Evolutionary conservation across 2,113 vertebrate species (phyloP).

Genomic region (Onychostoma macrolepis): DNA sequence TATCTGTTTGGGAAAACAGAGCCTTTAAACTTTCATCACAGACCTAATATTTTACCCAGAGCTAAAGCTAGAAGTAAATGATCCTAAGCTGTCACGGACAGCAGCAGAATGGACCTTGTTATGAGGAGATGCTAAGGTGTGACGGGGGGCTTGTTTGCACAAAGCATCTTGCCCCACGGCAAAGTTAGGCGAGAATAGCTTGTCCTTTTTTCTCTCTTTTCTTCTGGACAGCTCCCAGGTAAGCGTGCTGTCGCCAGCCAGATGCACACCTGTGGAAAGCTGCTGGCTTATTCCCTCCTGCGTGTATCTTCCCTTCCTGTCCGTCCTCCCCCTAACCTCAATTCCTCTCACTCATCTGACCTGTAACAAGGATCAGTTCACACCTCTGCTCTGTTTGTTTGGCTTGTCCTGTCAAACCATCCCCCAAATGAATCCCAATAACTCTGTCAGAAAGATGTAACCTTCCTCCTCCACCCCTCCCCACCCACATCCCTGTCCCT

Average conservation of each 20-base stretch:
- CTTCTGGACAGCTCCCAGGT: constrained; percentile 38
- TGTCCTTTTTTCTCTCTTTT: constrained; percentile 53
- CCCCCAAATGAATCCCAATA: constrained; percentile 67
- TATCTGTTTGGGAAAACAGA: constrained; percentile 58
- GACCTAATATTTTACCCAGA: constrained; percentile 53
- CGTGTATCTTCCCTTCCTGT: constrained; percentile 37
- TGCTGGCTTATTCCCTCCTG: constrained; percentile 34
- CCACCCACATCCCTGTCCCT: constrained; percentile 12
- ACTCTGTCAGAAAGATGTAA: constrained; percentile 67
- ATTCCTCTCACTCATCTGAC: constrained; percentile 63
- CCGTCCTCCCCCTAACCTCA: constrained; percentile 29
- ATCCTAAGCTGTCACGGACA: constrained; percentile 34
- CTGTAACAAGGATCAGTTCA: constrained; percentile 73
- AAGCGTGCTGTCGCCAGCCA: constrained; percentile 14
- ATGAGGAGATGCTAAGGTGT: constrained; percentile 54
- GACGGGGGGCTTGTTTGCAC: constrained; percentile 71
- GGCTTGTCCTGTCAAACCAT: constrained; percentile 75
- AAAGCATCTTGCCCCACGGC: constrained; percentile 70
- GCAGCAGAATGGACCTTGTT: background rate
- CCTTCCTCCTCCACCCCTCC: constrained; percentile 56
- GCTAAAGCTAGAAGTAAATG: constrained; percentile 47
- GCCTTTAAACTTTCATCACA: constrained; percentile 65
- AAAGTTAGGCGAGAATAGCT: constrained; percentile 65
- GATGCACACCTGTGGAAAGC: constrained; percentile 19
- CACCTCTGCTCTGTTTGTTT: constrained; percentile 81